Conservation (phyloP, 2,113 vertebrate genomes). For the Chiloscyllium plagiosum region DNA sequence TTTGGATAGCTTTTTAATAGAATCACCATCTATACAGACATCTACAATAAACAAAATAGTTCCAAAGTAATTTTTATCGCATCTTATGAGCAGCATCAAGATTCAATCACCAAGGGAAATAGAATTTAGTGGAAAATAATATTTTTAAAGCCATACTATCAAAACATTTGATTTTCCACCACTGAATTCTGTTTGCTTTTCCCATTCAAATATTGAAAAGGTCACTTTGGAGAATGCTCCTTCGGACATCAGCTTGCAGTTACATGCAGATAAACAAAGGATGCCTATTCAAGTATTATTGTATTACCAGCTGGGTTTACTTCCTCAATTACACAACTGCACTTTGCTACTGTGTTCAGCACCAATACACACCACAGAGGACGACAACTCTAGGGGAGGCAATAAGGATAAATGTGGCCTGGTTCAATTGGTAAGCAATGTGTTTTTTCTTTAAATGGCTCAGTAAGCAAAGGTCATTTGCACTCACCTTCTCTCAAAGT, state of each 20-base stretch:
- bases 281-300: background rate
- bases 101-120: background rate
- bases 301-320: background rate
- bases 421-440: background rate
- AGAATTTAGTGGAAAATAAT: background rate
- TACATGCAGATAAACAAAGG: slow-evolving; percentile 5
- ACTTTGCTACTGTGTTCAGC: slow-evolving; percentile 13
- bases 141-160: background rate
- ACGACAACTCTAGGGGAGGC: background rate
- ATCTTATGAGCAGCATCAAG: background rate
- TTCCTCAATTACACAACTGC: background rate
- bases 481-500: background rate
- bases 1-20: background rate
- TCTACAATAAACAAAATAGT: background rate
- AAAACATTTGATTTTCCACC: background rate
- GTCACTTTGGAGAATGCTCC: background rate
- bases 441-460: background rate
- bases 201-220: background rate
- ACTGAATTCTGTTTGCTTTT: background rate
- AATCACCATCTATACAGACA: background rate
- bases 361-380: background rate
- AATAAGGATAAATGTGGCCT: background rate
- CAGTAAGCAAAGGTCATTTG: background rate
- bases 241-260: background rate
- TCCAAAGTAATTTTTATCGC: background rate